Base-by-base conservation (phyloP, 1,140 invertebrate genomes). In the Drosophila subpulchrella region DNA sequence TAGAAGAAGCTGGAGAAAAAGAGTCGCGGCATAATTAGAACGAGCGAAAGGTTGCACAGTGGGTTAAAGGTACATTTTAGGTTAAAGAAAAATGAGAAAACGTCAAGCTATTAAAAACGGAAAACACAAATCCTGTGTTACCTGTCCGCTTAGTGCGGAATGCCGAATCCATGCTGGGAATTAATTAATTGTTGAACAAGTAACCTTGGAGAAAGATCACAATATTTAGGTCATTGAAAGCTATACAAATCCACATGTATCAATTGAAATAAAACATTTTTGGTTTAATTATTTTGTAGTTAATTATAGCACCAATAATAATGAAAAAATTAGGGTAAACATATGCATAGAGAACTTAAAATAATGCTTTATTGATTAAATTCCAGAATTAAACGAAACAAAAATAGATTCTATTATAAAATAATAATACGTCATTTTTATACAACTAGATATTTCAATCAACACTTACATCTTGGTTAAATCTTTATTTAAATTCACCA, bases 1-100 rank as follows among this genome's bases (percentile, higher is more conserved):
- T 15, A 30, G 17, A 59, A 72, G 58, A 59, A 63, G 72, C 57
- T 51, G 41, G 61, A 67, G 73, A 80, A 86, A 81, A 73, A 73
- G 53, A 76, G 75, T 78, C 75, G 74, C 58, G 58, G 63, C 57
- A 78, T 77, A 88, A 88, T 72, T 84, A 80, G 76, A 88, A 81
- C 73, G 73, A 85, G 81, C 81, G 77, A 85, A 84, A 84, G 76
- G 79, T 75, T 62, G 65, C 81, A 78, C 77, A 81, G 68, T 85
- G 74, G 84, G 59, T 63, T 53, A 39, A 73, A 78, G 58, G 57
- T 59, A 24, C 44, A 62, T 24, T 60, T 15, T n/a, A 24, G 34
- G 24, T 32, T 39, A 10, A 15, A 36, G 46, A 34, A 44, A 44
- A 41, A 75, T 34, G 39, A n/a, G 36, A n/a, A n/a, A 15, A 20